These are phyloP conservation scores for Nephrotoma guestfalica DNA, from an alignment of 2,888 invertebrate genomes.

Conservation along the genomic window DNA sequence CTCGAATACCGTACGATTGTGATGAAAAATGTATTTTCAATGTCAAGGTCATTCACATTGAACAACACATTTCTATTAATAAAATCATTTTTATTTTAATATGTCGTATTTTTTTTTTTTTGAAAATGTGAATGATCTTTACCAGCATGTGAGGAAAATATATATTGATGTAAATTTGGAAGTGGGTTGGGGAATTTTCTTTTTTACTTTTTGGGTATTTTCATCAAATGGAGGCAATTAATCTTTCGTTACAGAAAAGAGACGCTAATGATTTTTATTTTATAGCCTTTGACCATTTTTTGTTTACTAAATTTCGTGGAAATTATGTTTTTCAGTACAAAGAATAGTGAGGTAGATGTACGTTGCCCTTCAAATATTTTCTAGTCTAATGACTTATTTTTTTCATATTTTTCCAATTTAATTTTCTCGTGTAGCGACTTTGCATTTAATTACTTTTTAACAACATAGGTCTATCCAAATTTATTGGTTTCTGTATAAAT, in stretches of 20 bases:
- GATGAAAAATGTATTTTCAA: not conserved
- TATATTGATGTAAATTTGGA: not conserved
- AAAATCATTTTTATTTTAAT: not conserved
- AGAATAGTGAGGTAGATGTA: not conserved
- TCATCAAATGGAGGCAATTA: not conserved
- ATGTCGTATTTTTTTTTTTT: not conserved
- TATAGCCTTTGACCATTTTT: not conserved
- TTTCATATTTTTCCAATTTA: not conserved
- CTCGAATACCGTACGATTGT: too few relatives aligned
- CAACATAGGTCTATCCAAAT: not conserved
- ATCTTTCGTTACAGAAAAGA: not conserved
- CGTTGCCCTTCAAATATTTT: not conserved
- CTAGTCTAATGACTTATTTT: not conserved
- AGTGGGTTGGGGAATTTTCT: not conserved
- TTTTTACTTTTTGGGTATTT: not conserved
- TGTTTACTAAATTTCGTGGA: not conserved
- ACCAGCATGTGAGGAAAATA: not conserved
- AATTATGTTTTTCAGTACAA: not conserved
- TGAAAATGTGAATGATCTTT: not conserved
- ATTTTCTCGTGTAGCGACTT: not conserved
- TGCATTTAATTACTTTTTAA: not conserved
- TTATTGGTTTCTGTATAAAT: not conserved
- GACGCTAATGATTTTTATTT: not conserved
- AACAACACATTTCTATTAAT: not conserved
- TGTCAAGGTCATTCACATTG: not conserved